phyloP scores from a whole-genome alignment of 2,113 vertebrate genomes.

The Phyllostomus discolor region DNA sequence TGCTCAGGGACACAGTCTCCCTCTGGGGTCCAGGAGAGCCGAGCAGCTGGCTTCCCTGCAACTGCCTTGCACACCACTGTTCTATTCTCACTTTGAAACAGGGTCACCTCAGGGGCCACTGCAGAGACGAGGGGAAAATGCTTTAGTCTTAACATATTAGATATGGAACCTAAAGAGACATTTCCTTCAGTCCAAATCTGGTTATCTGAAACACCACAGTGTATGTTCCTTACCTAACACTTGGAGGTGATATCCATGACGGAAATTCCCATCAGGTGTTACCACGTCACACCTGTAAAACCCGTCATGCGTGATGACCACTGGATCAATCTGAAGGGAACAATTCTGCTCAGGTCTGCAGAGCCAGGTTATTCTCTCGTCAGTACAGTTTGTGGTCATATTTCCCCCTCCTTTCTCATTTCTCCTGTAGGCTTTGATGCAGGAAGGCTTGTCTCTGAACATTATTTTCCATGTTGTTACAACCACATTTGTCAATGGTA shows the following conservation, averaged over 20 bases:
- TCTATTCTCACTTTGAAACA: not conserved
- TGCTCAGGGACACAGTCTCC: not conserved
- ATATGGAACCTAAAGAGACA: not conserved
- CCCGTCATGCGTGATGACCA: constrained; percentile 65
- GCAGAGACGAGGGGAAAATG: not conserved
- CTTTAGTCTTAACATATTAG: not conserved
- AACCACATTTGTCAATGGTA: fast-evolving
- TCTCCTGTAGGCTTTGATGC: not conserved
- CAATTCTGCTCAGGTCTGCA: not conserved
- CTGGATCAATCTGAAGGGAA: constrained; percentile 58
- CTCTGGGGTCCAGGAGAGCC: constrained; percentile 71
- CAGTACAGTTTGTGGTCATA: constrained; percentile 28
- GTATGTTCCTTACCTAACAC: constrained; percentile 73
- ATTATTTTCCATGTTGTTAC: constrained; percentile 35
- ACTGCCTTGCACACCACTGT: constrained; percentile 48
- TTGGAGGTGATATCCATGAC: fast-evolving
- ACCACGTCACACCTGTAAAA: not conserved
- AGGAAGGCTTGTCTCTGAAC: not conserved
- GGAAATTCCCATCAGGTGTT: not conserved
- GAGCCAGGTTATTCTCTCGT: constrained; percentile 54
- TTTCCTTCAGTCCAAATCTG: not conserved
- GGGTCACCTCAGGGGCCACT: constrained; percentile 61
- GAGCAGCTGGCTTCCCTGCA: constrained; percentile 74
- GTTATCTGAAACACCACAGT: not conserved
- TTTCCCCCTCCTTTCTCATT: not conserved